Evolutionary conservation across 2,888 invertebrate species (phyloP).

Genomic region (Idaea straminata): DNA sequence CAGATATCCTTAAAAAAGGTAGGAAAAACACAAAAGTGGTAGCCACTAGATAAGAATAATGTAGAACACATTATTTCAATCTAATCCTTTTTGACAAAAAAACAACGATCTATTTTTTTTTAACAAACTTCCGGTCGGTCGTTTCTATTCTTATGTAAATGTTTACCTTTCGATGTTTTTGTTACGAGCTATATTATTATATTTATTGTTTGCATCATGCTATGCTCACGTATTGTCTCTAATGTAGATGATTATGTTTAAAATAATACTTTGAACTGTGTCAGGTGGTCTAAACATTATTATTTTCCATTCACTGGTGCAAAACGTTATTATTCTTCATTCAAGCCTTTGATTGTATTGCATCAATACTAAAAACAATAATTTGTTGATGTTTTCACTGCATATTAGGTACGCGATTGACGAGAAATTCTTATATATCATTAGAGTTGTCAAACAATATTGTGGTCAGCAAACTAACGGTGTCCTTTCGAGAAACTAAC

Average conservation of each 20-base stretch:
- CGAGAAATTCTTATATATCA: not conserved
- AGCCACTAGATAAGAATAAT: constrained; percentile 2
- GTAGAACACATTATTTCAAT: constrained; percentile 12
- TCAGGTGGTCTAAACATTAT: not conserved
- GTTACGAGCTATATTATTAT: constrained; percentile 17
- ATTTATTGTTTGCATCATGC: constrained; percentile 15
- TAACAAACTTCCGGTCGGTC: constrained; percentile 49
- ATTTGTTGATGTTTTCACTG: no score
- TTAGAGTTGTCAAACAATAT: not conserved
- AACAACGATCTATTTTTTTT: constrained; percentile 35
- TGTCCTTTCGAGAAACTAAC: constrained; percentile 1
- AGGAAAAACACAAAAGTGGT: not conserved
- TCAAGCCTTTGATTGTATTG: not conserved
- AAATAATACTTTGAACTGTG: not conserved
- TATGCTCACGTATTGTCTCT: constrained; percentile 15
- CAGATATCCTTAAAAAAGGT: constrained; percentile 10
- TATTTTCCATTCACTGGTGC: not conserved
- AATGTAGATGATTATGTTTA: not conserved
- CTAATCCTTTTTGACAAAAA: constrained; percentile 13
- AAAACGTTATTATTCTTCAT: not conserved
- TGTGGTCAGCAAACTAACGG: not conserved
- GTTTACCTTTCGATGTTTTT: constrained; percentile 40
- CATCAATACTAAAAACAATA: not conserved
- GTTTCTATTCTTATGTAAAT: constrained; percentile 47
- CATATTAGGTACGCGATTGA: not conserved